Conservation (phyloP, 2,888 invertebrate genomes). For the Prionchulus punctatus region DNA sequence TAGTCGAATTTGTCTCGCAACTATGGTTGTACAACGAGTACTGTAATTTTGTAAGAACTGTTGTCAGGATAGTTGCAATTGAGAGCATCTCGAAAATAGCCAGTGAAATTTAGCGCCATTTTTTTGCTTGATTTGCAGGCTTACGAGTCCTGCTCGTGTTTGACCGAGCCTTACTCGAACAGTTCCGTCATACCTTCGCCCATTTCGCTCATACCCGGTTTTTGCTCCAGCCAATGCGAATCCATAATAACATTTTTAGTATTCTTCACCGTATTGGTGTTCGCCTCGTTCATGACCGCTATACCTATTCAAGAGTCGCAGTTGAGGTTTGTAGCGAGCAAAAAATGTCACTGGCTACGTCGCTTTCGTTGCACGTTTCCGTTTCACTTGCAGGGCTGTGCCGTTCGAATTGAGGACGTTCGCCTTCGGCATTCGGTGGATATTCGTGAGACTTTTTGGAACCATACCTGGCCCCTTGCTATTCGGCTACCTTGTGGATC, state of each 20-base stretch:
- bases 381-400: neutral
- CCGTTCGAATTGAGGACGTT: neutral
- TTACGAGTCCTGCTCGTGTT: neutral
- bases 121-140: neutral
- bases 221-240: neutral
- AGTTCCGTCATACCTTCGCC: neutral
- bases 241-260: neutral
- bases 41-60: too few species aligned
- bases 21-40: too few species aligned
- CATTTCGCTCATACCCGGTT: neutral
- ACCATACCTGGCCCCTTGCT: constrained; percentile 11
- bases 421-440: neutral
- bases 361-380: too few species aligned
- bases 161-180: neutral
- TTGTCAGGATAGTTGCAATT: too few species aligned
- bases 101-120: too few species aligned
- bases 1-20: too few species aligned
- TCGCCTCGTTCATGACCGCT: neutral
- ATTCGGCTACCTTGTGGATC: constrained; percentile 8
- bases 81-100: too few species aligned
- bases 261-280: constrained; percentile 3
- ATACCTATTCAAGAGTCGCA: constrained; percentile 8
- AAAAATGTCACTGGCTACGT: neutral
- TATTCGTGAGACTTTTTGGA: constrained; percentile 1
- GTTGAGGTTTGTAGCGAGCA: constrained; percentile 23